Evolutionary conservation across 2,113 vertebrate genomes (phyloP).

Genomic region (Albula goreensis): DNA sequence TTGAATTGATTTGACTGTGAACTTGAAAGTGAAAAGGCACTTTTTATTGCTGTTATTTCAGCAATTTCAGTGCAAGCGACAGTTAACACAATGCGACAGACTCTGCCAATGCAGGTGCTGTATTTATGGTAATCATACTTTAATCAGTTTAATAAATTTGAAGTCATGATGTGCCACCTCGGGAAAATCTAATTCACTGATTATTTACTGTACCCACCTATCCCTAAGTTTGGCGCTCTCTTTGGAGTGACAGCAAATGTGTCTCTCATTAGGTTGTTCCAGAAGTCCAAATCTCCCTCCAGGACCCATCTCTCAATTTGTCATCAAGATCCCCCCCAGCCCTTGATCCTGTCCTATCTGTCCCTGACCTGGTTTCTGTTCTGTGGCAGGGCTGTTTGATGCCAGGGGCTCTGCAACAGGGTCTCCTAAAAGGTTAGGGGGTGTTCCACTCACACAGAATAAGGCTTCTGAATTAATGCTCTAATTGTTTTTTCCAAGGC

Average conservation of each 20-base stretch:
- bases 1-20: no score
- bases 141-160: no score
- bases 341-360: background rate
- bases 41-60: no score
- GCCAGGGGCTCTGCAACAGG: background rate
- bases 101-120: no score
- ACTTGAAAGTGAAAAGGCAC: no score
- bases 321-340: background rate
- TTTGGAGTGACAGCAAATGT: background rate
- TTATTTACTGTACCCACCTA: background rate
- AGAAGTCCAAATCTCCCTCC: background rate
- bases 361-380: background rate
- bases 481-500: constrained; percentile 3
- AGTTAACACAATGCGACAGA: no score
- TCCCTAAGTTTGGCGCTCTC: background rate
- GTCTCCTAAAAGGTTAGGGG: background rate
- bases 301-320: background rate
- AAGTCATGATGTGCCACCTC: no score
- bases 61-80: no score
- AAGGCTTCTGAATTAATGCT: background rate
- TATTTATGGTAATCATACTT: no score
- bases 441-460: background rate
- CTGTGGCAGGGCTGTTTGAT: background rate
- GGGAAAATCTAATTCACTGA: no score
- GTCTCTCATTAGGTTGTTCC: background rate